Percentiles rank a stretch among this genome's conserved stretches.
phyloP scores from a whole-genome alignment of 2,888 invertebrate species.

The Coecobrya sp. region DNA sequence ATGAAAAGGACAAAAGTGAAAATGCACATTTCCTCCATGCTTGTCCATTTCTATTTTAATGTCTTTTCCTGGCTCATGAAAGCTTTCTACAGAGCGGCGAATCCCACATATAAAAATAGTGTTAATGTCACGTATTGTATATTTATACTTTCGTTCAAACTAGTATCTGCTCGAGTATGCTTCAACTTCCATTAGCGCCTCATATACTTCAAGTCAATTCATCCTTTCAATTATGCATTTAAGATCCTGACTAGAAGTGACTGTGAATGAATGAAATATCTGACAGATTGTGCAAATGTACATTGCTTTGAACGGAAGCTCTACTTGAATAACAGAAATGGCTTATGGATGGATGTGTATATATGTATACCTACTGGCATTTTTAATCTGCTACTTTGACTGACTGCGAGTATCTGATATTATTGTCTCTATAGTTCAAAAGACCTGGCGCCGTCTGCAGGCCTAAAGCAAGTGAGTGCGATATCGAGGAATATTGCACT shows the following conservation, averaged over 20 bases:
- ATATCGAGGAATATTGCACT: conserved; percentile 97
- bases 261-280: background rate
- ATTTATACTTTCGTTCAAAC: background rate
- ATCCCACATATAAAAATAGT: too few species aligned
- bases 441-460: conserved; percentile 94
- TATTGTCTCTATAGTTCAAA: conserved; percentile 90
- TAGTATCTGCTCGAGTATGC: conserved; percentile 38
- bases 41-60: background rate
- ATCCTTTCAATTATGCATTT: conserved; percentile 72
- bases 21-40: background rate
- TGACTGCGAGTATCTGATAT: conserved; percentile 22
- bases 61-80: background rate
- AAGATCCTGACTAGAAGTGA: conserved; percentile 46
- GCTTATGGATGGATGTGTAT: background rate
- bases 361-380: background rate
- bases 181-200: conserved; percentile 71
- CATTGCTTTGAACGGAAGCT: background rate
- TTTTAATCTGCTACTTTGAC: conserved; percentile 51
- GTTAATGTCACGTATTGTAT: too few species aligned
- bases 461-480: conserved; percentile 96
- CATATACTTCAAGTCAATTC: conserved; percentile 36
- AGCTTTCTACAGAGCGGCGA: background rate
- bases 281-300: background rate
- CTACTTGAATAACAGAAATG: too few species aligned
- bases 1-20: conserved; percentile 24